Conservation (phyloP, 2,888 invertebrate species). For the Caenorhabditis drosophilae region DNA sequence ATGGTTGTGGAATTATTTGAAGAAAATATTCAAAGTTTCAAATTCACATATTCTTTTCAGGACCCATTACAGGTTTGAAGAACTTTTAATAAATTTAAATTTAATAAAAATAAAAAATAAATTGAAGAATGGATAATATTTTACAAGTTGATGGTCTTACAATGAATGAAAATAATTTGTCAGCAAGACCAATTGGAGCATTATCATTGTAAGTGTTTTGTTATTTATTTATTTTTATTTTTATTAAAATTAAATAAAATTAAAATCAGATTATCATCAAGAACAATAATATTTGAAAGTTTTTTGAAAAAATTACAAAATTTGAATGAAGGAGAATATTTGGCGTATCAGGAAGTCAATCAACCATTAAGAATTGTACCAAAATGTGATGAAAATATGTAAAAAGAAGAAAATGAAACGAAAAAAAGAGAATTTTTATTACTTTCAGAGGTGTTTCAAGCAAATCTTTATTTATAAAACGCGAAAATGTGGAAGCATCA, state of each 20-base stretch:
- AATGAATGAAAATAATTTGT: conserved; percentile 6
- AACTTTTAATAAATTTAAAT: no score
- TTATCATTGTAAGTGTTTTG: conserved; percentile 15
- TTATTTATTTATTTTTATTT: not conserved
- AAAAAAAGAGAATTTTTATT: not conserved
- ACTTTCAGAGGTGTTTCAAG: conserved; percentile 6
- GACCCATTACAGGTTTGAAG: conserved; percentile 6
- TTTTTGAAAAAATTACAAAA: conserved; percentile 4
- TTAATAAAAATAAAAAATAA: not conserved
- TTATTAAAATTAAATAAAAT: no score
- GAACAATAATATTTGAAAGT: conserved; percentile 17
- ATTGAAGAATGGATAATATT: conserved; percentile 12
- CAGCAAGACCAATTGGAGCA: conserved; percentile 9
- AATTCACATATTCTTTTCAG: conserved; percentile 21
- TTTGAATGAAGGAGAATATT: conserved; percentile 13
- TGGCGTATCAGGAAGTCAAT: conserved; percentile 9
- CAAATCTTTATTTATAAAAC: conserved; percentile 5
- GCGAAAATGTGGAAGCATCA: not conserved
- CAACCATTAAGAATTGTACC: conserved; percentile 11
- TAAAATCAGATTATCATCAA: conserved; percentile 24
- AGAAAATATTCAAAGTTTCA: conserved; percentile 17
- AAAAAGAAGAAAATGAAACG: no score
- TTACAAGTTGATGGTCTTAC: conserved; percentile 20
- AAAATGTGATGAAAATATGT: conserved; percentile 2
- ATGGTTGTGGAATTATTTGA: conserved; percentile 35